Evolutionary conservation across 2,113 vertebrate genomes (phyloP), one percentile per base, ranked within the genome.

Genomic region (Mastomys natalensis): DNA sequence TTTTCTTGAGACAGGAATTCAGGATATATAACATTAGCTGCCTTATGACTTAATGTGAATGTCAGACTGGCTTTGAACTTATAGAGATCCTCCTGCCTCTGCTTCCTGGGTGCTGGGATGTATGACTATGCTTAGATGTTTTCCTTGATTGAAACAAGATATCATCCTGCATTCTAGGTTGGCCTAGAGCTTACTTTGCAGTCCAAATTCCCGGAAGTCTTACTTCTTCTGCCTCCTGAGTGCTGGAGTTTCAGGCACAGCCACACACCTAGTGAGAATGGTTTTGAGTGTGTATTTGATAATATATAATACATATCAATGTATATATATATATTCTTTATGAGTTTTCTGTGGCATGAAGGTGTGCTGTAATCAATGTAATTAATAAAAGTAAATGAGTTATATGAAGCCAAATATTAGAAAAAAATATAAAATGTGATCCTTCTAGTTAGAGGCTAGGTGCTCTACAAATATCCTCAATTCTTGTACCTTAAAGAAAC

Each of bases 371-470:
- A 92, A 93, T 92, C 48, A 93, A 48, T 77, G 4, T 5, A 92
- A 66, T 85, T 91, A 73, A 87, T 94, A 94, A 90, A 93, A 93
- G 76, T 58, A 93, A 51, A 94, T 37, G 60, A 55, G 3, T 64
- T 96, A 7, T 29, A 1, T 87, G 1, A 68, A 87, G 80, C 31
- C 62, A 89, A 60, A 86, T 90, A 51, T 80, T 68, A 68, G 31
- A 68, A 43, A 19, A 19, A 37, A 76, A 51, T 51, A 51, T 51
- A 87, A n/a, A n/a, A 62, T 68, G 26, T 13, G 17, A 80, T 93
- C 40, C 76, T 97, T 93, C 34, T 37, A 48, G 55, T 11, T 85
- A 43, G 21, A 2, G 53, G 43, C 6, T 85, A 43, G 21, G 1
- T 88, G 64, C 94, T 90, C 87, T 94, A 87, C 64, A 53, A 15